Conservation (phyloP, 2,797 vertebrate species). For the Loris lydekkerianus region DNA sequence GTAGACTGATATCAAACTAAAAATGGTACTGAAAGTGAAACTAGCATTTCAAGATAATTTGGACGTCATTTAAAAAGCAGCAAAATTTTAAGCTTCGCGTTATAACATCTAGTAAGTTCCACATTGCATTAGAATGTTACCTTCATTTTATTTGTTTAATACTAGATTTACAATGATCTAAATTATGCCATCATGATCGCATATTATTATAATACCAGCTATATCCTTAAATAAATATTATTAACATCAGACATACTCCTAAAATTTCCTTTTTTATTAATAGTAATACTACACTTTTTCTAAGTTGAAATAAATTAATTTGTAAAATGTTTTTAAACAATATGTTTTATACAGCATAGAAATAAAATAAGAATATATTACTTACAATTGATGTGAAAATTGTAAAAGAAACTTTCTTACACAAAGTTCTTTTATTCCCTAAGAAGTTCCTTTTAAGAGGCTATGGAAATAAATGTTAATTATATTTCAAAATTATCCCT, state of each 20-base stretch:
- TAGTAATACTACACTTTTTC: neutral
- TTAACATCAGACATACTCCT: neutral
- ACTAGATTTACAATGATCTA: neutral
- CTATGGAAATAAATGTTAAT: neutral
- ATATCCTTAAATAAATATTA: neutral
- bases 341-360: neutral
- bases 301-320: conserved; percentile 22
- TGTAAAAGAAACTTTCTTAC: neutral
- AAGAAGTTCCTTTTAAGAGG: conserved; percentile 5
- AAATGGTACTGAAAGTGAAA: conserved; percentile 58
- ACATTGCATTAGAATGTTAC: conserved; percentile 54
- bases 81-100: neutral
- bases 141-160: conserved; percentile 50
- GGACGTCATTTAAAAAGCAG: conserved; percentile 25
- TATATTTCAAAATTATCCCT: neutral
- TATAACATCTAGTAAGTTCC: conserved; percentile 42
- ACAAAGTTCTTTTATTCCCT: neutral
- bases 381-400: neutral
- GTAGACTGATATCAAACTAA: conserved; percentile 57
- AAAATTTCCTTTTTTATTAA: conserved; percentile 29
- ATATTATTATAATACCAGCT: conserved; percentile 27
- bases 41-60: conserved; percentile 55
- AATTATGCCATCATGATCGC: neutral
- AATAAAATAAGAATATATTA: neutral
- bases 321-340: conserved; percentile 5